These are phyloP conservation scores for Atta colombica DNA, from an alignment of 1,140 invertebrate genomes.

Conservation along the genomic window DNA sequence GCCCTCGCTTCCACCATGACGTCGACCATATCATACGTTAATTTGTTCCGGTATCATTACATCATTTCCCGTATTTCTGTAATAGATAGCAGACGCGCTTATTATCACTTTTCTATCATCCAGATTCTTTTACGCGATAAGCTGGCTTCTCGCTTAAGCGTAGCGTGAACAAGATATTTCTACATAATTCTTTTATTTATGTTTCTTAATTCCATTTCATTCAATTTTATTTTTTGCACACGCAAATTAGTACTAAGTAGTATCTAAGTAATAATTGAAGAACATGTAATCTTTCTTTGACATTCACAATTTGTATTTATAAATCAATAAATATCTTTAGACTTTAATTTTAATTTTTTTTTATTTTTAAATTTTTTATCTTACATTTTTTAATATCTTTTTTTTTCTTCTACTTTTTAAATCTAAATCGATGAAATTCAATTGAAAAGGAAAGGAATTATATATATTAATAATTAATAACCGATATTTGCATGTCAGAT, in stretches of 20 bases:
- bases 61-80: neutral
- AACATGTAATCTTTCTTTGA: neutral
- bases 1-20: constrained; percentile 68
- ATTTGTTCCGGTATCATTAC: constrained; percentile 59
- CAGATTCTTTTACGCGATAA: constrained; percentile 12
- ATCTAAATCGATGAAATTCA: too few relatives aligned
- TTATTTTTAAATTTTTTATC: too few relatives aligned
- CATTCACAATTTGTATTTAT: neutral
- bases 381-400: too few relatives aligned
- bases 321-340: neutral
- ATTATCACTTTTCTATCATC: constrained; percentile 24
- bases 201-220: neutral
- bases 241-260: too few relatives aligned
- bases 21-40: constrained; percentile 61
- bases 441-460: too few relatives aligned
- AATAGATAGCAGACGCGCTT: neutral
- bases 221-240: neutral
- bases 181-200: neutral
- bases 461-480: too few relatives aligned
- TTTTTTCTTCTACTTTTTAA: too few relatives aligned
- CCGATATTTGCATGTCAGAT: too few relatives aligned
- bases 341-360: neutral
- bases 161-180: neutral
- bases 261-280: neutral
- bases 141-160: neutral